Base-by-base conservation (phyloP, 2,888 invertebrate genomes). In the Eupithecia vulgata region DNA sequence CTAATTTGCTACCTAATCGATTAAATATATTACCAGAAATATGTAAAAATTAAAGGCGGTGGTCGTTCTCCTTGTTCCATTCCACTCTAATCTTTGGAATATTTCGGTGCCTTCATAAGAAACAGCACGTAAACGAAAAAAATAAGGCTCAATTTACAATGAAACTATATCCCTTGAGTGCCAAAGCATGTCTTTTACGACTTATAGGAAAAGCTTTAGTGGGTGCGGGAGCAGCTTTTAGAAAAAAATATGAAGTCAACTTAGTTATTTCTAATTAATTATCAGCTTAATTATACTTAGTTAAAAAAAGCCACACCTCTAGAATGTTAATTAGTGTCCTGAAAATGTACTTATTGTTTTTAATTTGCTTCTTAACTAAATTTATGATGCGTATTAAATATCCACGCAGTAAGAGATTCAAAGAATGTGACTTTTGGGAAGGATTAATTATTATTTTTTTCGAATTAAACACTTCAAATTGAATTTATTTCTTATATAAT, bases 201-300 rank as follows among this genome's bases (percentile, higher is more conserved):
- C 25, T 21, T 52, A 21, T 13, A 57, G 52, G 21, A 21, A 30
- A 30, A 30, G 42, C 35, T 45, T 68, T 17, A 65, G 69, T 68
- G 78, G 76, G 61, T 76, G 73, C 80, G 73, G 80, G 84, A 81
- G 79, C 45, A 80, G n/a, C 81, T 90, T 91, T 89, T 88, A 79
- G 84, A 88, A 87, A 42, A 86, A 87, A 89, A 88, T 87, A 87
- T 81, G 77, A 83, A 83, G 80, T 82, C 81, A 80, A 80, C 81
- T 78, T 75, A 84, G 85, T 57, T 86, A 90, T 86, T 84, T 86
- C 79, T 85, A 88, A 90, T 91, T 91, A 89, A 92, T 92, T 90
- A 87, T 77, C 75, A 30, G 30, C 4, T 81, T 87, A 88, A 90
- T 90, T 87, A 88, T 87, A 82, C 89, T 88, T 81, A 83, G 79